Evolutionary conservation across 2,888 invertebrate genomes (phyloP).

Genomic region (Cryptops parisi): DNA sequence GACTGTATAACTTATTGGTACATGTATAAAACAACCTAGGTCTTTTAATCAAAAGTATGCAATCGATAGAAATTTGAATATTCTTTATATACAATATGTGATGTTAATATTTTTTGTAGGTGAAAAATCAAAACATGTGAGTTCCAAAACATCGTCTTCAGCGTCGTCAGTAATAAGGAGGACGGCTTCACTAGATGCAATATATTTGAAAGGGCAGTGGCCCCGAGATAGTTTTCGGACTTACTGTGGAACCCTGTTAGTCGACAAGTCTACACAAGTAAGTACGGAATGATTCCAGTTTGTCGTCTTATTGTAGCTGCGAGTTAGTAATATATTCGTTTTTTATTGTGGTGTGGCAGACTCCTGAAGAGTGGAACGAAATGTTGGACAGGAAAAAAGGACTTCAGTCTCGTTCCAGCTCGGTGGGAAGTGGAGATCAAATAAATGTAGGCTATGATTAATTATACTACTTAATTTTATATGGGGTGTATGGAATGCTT

Average conservation of each 20-base stretch:
- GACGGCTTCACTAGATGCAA: conserved; percentile 62
- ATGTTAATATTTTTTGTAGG: background rate
- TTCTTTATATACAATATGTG: no score
- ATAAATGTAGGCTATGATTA: conserved; percentile 34
- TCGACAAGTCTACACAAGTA: conserved; percentile 69
- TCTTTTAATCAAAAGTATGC: no score
- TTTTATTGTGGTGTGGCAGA: conserved; percentile 35
- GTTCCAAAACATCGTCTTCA: conserved; percentile 6
- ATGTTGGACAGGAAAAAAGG: conserved; percentile 27
- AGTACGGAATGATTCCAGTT: no score
- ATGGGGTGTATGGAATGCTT: no score
- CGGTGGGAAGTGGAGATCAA: conserved; percentile 43
- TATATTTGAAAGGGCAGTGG: conserved; percentile 65
- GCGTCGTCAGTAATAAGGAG: conserved; percentile 29
- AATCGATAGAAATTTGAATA: no score
- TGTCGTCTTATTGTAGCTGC: no score
- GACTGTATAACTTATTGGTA: no score
- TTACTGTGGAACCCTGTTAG: conserved; percentile 49
- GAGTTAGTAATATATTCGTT: background rate
- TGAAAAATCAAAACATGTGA: conserved; percentile 11
- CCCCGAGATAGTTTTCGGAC: conserved; percentile 53
- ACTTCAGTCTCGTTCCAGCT: conserved; percentile 37
- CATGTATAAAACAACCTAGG: no score
- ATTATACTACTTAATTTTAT: background rate
- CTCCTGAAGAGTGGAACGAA: conserved; percentile 44